Percentiles rank a stretch among this genome's conserved stretches.
Conservation (phyloP, 2,888 invertebrate genomes). For the Rotaria socialis region DNA sequence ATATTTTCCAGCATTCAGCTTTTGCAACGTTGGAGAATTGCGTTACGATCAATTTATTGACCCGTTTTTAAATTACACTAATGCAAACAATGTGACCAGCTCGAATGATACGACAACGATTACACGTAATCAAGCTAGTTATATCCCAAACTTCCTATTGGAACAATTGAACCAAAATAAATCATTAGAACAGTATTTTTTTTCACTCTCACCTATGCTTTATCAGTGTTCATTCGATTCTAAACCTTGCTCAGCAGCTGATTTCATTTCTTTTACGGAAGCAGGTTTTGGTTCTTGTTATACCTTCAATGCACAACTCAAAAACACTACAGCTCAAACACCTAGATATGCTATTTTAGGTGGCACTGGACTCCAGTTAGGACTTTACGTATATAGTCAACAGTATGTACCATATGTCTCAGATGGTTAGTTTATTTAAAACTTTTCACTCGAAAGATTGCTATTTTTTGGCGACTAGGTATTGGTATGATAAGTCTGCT, state of each 20-base stretch:
- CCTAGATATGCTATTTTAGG: neutral
- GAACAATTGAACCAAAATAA: neutral
- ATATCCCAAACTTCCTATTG: neutral
- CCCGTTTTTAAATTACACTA: neutral
- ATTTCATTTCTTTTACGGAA: neutral
- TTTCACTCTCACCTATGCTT: neutral
- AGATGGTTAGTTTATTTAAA: too few species aligned
- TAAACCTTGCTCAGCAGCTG: neutral
- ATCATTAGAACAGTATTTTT: neutral
- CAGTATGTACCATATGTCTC: neutral
- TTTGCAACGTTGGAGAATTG: slow-evolving; percentile 13
- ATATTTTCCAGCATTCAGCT: slow-evolving; percentile 36
- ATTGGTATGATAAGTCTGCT: neutral
- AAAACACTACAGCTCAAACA: neutral
- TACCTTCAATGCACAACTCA: neutral
- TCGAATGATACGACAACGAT: neutral
- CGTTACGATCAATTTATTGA: neutral
- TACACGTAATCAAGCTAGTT: neutral
- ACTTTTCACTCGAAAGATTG: too few species aligned
- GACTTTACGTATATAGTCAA: neutral
- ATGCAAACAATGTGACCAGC: neutral
- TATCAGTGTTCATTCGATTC: neutral
- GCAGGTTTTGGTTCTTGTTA: neutral
- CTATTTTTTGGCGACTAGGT: neutral
- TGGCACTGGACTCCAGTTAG: neutral